phyloP scores from a whole-genome alignment of 2,113 vertebrate genomes.

The Lepus europaeus region DNA sequence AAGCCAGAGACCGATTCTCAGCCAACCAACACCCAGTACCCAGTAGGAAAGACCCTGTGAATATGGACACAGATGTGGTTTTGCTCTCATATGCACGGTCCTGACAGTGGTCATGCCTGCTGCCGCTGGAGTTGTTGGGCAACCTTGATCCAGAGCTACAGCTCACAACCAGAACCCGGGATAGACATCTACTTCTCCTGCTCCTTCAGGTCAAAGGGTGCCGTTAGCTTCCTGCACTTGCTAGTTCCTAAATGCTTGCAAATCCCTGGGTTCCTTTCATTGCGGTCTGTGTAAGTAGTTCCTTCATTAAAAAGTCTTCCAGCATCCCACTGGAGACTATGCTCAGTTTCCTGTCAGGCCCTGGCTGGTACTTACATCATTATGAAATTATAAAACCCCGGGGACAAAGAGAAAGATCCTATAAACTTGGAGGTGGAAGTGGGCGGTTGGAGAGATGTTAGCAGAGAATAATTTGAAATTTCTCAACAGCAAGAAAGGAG shows the following conservation, averaged over 20 bases:
- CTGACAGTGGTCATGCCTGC: background rate
- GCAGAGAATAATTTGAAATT: background rate
- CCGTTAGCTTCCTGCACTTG: background rate
- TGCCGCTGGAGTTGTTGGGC: background rate
- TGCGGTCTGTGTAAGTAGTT: background rate
- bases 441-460: background rate
- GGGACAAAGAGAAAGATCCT: slow-evolving; percentile 2
- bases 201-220: background rate
- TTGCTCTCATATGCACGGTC: background rate
- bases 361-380: background rate
- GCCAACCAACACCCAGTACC: background rate
- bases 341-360: background rate
- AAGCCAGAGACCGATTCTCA: background rate
- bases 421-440: background rate
- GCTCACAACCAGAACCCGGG: background rate
- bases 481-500: background rate
- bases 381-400: background rate
- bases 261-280: background rate
- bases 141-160: background rate
- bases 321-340: background rate
- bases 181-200: background rate
- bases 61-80: background rate
- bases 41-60: background rate
- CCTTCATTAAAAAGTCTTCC: slow-evolving; percentile 19
- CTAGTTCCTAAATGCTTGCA: background rate